These are phyloP conservation scores for Ericerus pela DNA, from an alignment of 1,140 invertebrate species.

Conservation along the genomic window DNA sequence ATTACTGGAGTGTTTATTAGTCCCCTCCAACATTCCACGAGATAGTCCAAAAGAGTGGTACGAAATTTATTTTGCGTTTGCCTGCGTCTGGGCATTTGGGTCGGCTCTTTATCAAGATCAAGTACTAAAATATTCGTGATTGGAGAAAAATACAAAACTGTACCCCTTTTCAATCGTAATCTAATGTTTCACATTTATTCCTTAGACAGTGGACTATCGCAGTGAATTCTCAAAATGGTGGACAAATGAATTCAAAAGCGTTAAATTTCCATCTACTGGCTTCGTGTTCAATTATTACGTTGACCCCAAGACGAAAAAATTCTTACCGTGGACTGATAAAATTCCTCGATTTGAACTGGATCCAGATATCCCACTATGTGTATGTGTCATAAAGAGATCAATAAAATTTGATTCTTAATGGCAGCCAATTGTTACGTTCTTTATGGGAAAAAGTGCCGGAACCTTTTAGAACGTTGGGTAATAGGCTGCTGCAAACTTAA, in stretches of 20 bases:
- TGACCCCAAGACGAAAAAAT: slow-evolving; percentile 67
- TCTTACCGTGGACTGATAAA: slow-evolving; percentile 70
- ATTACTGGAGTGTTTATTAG: slow-evolving; percentile 72
- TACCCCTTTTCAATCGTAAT: not conserved
- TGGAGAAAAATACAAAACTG: not conserved
- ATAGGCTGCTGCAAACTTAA: too few relatives aligned
- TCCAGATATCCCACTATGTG: slow-evolving; percentile 70
- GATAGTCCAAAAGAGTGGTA: slow-evolving; percentile 88
- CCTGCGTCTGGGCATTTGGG: slow-evolving; percentile 84
- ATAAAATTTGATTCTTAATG: too few relatives aligned
- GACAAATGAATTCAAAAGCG: slow-evolving; percentile 71
- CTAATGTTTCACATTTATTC: not conserved
- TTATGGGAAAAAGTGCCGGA: too few relatives aligned
- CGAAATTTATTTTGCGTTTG: slow-evolving; percentile 87
- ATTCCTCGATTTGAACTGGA: slow-evolving; percentile 64
- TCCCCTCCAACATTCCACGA: slow-evolving; percentile 56
- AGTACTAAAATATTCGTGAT: slow-evolving; percentile 27
- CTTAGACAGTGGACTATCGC: slow-evolving; percentile 62
- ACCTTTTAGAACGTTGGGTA: too few relatives aligned
- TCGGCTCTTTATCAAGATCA: slow-evolving; percentile 79
- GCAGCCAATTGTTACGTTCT: too few relatives aligned
- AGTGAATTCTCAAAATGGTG: slow-evolving; percentile 91
- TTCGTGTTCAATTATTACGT: slow-evolving; percentile 87
- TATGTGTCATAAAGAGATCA: too few relatives aligned
- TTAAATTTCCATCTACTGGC: slow-evolving; percentile 67